Evolutionary conservation across 2,888 invertebrate genomes (phyloP), one percentile per base, ranked within the genome.

Genomic region (Thymelicus acteon): DNA sequence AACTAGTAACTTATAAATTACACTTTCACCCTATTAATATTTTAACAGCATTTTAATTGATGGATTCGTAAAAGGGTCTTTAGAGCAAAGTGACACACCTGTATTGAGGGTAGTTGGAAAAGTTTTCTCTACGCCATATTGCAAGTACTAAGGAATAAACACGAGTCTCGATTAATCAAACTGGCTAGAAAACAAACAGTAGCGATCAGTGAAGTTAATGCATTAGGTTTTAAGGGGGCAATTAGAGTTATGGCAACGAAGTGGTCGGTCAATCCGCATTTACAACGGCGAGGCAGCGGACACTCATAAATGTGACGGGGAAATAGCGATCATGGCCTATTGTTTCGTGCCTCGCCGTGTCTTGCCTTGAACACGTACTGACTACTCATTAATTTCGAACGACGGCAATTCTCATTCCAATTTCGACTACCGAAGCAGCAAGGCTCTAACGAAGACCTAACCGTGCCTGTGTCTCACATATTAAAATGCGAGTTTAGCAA

Each of bases 141-240:
- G 40, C 39, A 54, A 40, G 19, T 15, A 65, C 8, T 44, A 40
- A 39, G 40, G 57, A 24, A 66, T 57, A 24, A 58, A 57, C 65
- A 65, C 65, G 52, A 12, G 12, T 70, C 63, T 52, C 47, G 52
- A 44, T 54, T 72, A 66, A 66, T 71, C 47, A 66, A 66, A 54
- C 54, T 40, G 31, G 60, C 12, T 60, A 65, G 31, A 58, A 48
- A 62, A 44, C 58, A 72, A 72, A 72, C 72, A 72, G 60, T 31
- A 49, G 58, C 63, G 60, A 60, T 71, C 65, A 54, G 60, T 91
- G 89, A 91, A 84, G 79, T 84, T 90, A 91, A 91, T 92, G 86
- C 84, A 90, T 90, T 88, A 86, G 85, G 82, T 86, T 91, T 91
- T 85, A 90, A 90, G 87, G 87, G 85, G 87, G 88, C 91, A 89